Percentiles rank a stretch among this genome's conserved stretches.
phyloP scores from a whole-genome alignment of 2,888 invertebrate species.

The Aphodius sticticus region DNA sequence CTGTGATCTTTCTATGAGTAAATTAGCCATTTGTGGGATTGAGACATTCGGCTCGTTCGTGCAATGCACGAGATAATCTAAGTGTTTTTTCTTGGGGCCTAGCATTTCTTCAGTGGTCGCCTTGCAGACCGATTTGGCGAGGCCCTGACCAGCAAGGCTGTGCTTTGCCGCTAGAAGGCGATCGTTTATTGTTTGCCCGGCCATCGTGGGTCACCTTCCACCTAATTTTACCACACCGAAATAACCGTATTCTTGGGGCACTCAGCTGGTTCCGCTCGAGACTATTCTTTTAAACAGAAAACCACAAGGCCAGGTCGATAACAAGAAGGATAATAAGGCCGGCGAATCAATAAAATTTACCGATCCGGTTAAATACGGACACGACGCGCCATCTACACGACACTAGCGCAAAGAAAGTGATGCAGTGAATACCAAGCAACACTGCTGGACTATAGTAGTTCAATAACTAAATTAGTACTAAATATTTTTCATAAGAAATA shows the following conservation, averaged over 20 bases:
- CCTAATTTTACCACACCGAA: slow-evolving; percentile 24
- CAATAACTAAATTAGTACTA: neutral
- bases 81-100: slow-evolving; percentile 99
- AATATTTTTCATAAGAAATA: neutral
- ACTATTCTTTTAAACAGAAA: slow-evolving; percentile 44
- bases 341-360: slow-evolving; percentile 54
- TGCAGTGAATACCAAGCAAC: neutral
- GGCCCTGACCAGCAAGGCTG: slow-evolving; percentile 98
- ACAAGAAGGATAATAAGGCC: slow-evolving; percentile 48
- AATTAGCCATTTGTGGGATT: slow-evolving; percentile 98
- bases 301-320: slow-evolving; percentile 51
- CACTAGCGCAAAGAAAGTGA: neutral
- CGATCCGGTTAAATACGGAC: slow-evolving; percentile 38
- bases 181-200: slow-evolving; percentile 98
- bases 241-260: slow-evolving; percentile 22
- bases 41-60: slow-evolving; percentile 99
- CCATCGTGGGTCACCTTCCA: slow-evolving; percentile 65
- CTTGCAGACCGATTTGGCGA: slow-evolving; percentile 99
- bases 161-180: slow-evolving; percentile 97
- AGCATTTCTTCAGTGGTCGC: slow-evolving; percentile 99
- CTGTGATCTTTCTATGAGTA: slow-evolving; percentile 97
- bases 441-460: no score
- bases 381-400: slow-evolving; percentile 19
- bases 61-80: slow-evolving; percentile 99
- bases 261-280: slow-evolving; percentile 40